Base-by-base conservation (phyloP, 2,797 vertebrate genomes). In the Pyrocephalus nanus region DNA sequence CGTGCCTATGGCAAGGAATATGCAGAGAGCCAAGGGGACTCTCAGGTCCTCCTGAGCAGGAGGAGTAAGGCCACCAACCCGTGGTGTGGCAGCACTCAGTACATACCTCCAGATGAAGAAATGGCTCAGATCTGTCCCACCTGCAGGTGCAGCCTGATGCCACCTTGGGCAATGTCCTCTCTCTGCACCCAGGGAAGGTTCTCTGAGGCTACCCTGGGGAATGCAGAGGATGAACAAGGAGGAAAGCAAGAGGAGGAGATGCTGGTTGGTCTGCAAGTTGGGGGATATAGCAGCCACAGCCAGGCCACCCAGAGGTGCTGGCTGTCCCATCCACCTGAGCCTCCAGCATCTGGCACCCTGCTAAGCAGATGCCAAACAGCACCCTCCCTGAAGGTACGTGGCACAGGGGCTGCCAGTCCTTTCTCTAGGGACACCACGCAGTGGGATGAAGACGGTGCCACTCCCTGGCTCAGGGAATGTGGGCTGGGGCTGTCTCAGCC, bases 391-490 rank as follows among this genome's bases (percentile, higher is more conserved):
- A 55, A 0, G 0, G 58, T 72, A 81, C 0, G 0, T n/a, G 73
- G 38, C 47, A 90, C 57, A 0, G 4, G 38, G 30, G 45, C 45
- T 38, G 18, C 48, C 6, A 25, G 61, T 71, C 92, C 86, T 95
- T 96, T 90, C 87, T 86, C 92, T 47, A 72, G 65, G 65, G 92
- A 93, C 72, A 64, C 32, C 47, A 73, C 3, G 4, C 60, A 78
- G 79, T 21, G 8, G 76, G 80, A 86, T 61, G 66, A 73, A 80
- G 57, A 76, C 0, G 0, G 42, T 82, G 88, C 91, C 92, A 76
- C 94, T 95, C 92, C 94, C 78, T 65, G 34, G 38, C 0, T 9
- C 40, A 34, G 78, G 67, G 89, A 96, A 96, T 94, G 88, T 34
- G 81, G 95, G 65, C 57, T 75, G 80, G 69, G 26, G 65, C 93